Conservation (phyloP, 2,888 invertebrate genomes). For the Coecobrya sp. region DNA sequence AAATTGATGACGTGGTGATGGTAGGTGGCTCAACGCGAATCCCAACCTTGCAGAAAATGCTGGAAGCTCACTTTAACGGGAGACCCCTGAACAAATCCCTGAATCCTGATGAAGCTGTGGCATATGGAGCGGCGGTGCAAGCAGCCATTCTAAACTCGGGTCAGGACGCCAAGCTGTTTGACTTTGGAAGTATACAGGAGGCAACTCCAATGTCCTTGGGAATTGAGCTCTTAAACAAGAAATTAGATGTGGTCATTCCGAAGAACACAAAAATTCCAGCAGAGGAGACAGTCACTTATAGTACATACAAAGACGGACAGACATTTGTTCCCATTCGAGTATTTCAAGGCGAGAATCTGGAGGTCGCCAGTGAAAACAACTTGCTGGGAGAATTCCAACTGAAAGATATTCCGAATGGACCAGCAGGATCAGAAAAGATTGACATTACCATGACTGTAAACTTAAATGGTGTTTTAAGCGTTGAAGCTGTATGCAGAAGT, state of each 20-base stretch:
- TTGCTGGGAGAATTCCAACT: conserved; percentile 49
- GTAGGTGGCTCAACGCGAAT: conserved; percentile 46
- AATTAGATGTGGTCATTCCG: conserved; percentile 53
- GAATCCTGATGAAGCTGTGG: conserved; percentile 90
- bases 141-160: conserved; percentile 89
- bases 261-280: conserved; percentile 49
- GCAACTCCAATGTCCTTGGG: conserved; percentile 76
- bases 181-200: conserved; percentile 46
- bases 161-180: not conserved
- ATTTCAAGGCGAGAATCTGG: conserved; percentile 66
- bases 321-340: conserved; percentile 25
- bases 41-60: conserved; percentile 37
- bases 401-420: conserved; percentile 59
- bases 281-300: not conserved
- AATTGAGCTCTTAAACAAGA: not conserved
- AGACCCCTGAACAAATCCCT: conserved; percentile 88
- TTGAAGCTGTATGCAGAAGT: not conserved
- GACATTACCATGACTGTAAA: conserved; percentile 63
- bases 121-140: conserved; percentile 90
- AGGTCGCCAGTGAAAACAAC: not conserved
- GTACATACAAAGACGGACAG: conserved; percentile 51
- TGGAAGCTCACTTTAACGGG: conserved; percentile 88
- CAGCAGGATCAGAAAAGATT: conserved; percentile 32
- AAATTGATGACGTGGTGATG: conserved; percentile 11
- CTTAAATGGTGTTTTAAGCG: conserved; percentile 15